Percentiles rank a stretch among this genome's conserved stretches.
These are phyloP conservation scores for Stichodactyla helianthus DNA, from an alignment of 64 coral and sea anemone species.

Conservation along the genomic window DNA sequence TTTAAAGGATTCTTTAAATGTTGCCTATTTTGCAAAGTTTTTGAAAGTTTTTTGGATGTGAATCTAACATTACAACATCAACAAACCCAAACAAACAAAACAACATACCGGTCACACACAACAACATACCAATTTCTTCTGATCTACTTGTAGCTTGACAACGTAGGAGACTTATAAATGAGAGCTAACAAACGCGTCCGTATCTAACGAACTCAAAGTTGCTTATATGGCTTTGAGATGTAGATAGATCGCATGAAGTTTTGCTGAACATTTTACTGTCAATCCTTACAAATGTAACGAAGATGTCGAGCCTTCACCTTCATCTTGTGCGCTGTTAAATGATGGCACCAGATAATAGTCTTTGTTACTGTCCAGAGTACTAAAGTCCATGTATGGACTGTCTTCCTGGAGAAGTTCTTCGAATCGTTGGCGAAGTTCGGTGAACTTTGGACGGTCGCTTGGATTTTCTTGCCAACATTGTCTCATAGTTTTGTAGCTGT, in stretches of 20 bases:
- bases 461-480: conserved; percentile 61
- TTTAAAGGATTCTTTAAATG: no score
- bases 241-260: background rate
- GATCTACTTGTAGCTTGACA: no score
- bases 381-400: conserved; percentile 56
- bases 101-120: no score
- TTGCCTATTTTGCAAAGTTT: no score
- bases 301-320: background rate
- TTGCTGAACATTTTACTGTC: background rate
- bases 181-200: no score
- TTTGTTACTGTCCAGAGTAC: conserved; percentile 24
- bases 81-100: no score
- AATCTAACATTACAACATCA: no score
- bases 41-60: no score
- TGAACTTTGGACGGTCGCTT: conserved; percentile 42
- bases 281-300: background rate
- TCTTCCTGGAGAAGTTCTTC: conserved; percentile 53
- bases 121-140: no score
- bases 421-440: conserved; percentile 20
- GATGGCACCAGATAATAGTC: conserved; percentile 60
- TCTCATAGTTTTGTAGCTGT: background rate
- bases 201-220: no score
- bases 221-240: no score
- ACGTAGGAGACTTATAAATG: no score
- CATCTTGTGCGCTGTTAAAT: conserved; percentile 29